These are phyloP conservation scores for Sarcophaga rosellei DNA, from an alignment of 2,888 invertebrate genomes.

Conservation along the genomic window DNA sequence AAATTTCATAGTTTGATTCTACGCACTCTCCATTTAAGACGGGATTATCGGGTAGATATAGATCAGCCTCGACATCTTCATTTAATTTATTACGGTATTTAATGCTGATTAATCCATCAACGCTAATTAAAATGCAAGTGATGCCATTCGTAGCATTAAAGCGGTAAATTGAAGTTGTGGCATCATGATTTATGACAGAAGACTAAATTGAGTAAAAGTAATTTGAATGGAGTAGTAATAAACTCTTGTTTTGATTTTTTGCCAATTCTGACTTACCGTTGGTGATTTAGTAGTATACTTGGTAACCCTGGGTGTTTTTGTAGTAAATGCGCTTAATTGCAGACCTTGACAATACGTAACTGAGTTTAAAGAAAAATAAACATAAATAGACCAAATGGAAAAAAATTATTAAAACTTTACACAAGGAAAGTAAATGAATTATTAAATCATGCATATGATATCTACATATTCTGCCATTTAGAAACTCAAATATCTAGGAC, in stretches of 20 bases:
- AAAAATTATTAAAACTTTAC: not conserved
- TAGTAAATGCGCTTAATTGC: slow-evolving; percentile 84
- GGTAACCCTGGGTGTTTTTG: slow-evolving; percentile 85
- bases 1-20: slow-evolving; percentile 87
- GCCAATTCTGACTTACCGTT: slow-evolving; percentile 73
- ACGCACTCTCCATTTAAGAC: slow-evolving; percentile 88
- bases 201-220: slow-evolving; percentile 71
- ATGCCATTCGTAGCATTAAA: slow-evolving; percentile 86
- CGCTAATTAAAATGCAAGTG: slow-evolving; percentile 88
- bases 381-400: not conserved
- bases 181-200: slow-evolving; percentile 78
- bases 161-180: slow-evolving; percentile 85
- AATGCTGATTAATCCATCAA: slow-evolving; percentile 88
- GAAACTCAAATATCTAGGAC: not conserved
- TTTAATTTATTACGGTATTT: slow-evolving; percentile 87
- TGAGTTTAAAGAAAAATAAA: slow-evolving; percentile 58
- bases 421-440: not conserved
- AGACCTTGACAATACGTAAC: slow-evolving; percentile 78
- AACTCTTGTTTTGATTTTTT: not conserved
- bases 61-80: slow-evolving; percentile 85
- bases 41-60: slow-evolving; percentile 89
- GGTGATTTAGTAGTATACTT: slow-evolving; percentile 84
- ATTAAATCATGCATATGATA: not conserved
- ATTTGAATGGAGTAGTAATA: not conserved
- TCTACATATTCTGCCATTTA: not conserved